These are phyloP conservation scores for Thermophis baileyi DNA, from an alignment of 2,113 vertebrate species.

Conservation along the genomic window DNA sequence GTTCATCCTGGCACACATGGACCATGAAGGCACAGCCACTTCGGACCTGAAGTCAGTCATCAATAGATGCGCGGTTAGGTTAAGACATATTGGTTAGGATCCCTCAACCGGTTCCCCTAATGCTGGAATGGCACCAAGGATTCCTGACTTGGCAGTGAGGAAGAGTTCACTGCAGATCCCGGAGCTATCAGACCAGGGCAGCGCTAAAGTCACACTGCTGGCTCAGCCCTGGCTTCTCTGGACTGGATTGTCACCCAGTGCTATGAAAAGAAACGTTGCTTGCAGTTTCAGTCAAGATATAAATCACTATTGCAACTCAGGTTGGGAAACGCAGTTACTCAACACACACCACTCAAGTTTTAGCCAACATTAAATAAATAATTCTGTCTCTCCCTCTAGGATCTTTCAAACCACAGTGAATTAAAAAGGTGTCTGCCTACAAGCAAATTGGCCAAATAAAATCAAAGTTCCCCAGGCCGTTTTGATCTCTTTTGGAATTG, in stretches of 20 bases:
- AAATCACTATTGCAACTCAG: neutral
- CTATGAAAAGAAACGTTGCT: neutral
- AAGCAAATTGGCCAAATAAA: neutral
- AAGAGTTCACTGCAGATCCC: neutral
- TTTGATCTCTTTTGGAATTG: neutral
- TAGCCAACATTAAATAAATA: neutral
- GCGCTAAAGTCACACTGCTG: neutral
- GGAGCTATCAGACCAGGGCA: neutral
- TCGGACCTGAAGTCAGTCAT: constrained; percentile 78
- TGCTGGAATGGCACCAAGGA: neutral
- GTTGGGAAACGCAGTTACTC: neutral
- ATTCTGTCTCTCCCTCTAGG: neutral
- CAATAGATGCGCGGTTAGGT: neutral
- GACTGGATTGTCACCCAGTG: neutral
- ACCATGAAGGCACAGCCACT: constrained; percentile 99
- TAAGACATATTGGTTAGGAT: neutral
- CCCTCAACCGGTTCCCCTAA: neutral
- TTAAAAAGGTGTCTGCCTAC: neutral
- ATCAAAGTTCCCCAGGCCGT: neutral
- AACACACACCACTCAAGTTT: neutral
- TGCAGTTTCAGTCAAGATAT: neutral
- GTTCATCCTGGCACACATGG: constrained; percentile 97
- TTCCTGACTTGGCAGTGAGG: neutral
- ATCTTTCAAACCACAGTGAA: neutral
- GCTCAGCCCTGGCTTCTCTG: neutral